Evolutionary conservation across 2,113 vertebrate genomes (phyloP), one percentile per base, ranked within the genome.

Genomic region (Myxocyprinus asiaticus): DNA sequence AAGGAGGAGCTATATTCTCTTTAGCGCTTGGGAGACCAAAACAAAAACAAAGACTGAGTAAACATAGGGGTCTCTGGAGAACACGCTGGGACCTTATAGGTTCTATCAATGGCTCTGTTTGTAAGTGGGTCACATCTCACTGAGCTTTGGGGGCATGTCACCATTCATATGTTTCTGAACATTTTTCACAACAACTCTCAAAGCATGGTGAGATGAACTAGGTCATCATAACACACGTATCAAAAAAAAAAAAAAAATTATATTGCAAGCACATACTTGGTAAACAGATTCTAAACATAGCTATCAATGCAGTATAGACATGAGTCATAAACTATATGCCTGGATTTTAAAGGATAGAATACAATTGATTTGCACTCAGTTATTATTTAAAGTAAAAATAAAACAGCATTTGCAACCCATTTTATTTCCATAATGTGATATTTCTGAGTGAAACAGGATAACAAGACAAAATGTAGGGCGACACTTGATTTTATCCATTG

Each of bases 101-200:
- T 74, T 79, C 64, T 62, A 72, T 79, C 70, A 62, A 5, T 15
- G 43, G 66, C 45, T 33, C 22, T 33, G 22, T 33, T 33, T 33
- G 22, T 33, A 84, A 84, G 78, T 87, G 83, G 82, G 86, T 87
- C 84, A 83, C 64, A 61, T 80, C 82, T 79, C 44, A 12, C 53
- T 15, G 73, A 66, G 78, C 67, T 82, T 80, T 73, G 51, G 56
- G 65, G 64, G 33, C 62, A 61, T 74, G 79, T 81, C 79, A 77
- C 63, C 76, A 12, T 69, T 79, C 81, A 81, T 48, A 75, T 50
- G 42, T 58, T 61, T 42, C 66, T 51, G 12, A 75, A 45, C 22
- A 56, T 64, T 17, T 82, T 82, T 79, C 75, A 76, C 17, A 58
- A 67, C 64, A 17, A 64, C 45, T 66, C 64, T 73, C 77, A 22